Base-by-base conservation (phyloP, 92 coral and sea anemone genomes). In the Scolanthus callimorphus region DNA sequence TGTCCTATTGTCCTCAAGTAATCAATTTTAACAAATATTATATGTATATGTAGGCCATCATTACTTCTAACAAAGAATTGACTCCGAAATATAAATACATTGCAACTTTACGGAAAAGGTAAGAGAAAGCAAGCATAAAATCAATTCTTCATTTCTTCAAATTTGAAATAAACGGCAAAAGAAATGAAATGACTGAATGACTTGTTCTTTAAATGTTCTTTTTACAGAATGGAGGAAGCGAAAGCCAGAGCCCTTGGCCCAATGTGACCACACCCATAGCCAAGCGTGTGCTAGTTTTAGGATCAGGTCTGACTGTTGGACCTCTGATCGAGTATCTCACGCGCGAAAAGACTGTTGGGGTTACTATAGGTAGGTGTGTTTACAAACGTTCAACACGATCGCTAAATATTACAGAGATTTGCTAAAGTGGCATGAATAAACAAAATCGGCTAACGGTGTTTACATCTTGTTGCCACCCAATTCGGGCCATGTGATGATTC, bases 91-190 rank as follows among this genome's bases (percentile, higher is more conserved):
- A 71, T 63, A 73, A 78, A 48, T 91, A 91, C 64, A 91, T 91
- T 12, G 90, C 88, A 3, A 90, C 73, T 34, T 82, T 88, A 28
- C 79, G 97, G 48, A 91, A 84, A 70, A 81, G 97, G 97, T 91
- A 15, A 34, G 41, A 6, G 41, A n/a, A 70, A 28, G 23, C 34
- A 2, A 24, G 10, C 45, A 9, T 9, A 38, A n/a, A n/a, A 38
- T 38, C 19, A 21, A 48, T 15, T 48, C 17, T 48, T 48, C 10
- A n/a, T 38, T 38, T n/a, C 45, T 38, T 38, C 45, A 38, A 38
- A 9, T 38, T 38, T 10, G 45, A 38, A 9, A 38, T 10, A 38
- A 38, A 9, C 11, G 10, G 15, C 15, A 34, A 34, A 15, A 34
- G 41, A 34, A 34, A 34, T 34, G 15, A 34, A 34, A 34, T 6